A percentile compares a stretch with the other conserved stretches of the same genome.
These are phyloP conservation scores for Dryas iulia DNA, from an alignment of 1,140 invertebrate genomes.

Conservation along the genomic window DNA sequence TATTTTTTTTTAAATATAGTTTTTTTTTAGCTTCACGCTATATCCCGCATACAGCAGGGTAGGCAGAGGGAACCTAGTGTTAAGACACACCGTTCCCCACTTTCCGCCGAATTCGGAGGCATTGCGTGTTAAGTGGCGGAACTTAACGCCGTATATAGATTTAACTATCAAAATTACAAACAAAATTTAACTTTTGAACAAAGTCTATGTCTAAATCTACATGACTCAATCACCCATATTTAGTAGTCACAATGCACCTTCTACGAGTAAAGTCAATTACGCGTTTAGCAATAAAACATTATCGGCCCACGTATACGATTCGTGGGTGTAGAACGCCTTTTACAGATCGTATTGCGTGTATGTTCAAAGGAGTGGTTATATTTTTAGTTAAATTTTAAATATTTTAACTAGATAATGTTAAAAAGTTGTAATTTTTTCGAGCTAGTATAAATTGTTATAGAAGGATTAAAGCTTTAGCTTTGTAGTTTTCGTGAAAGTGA, in stretches of 20 bases:
- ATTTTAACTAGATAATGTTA: not conserved
- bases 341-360: slow-evolving; percentile 4
- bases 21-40: no score
- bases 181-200: not conserved
- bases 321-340: slow-evolving; percentile 26
- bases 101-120: no score
- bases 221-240: slow-evolving; percentile 3
- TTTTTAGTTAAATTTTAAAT: not conserved
- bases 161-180: no score
- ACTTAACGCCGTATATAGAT: no score
- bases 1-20: no score
- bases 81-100: no score
- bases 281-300: slow-evolving; percentile 25
- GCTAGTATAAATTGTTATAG: no score
- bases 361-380: not conserved
- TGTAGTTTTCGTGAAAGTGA: no score
- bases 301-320: slow-evolving; percentile 24
- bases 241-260: slow-evolving; percentile 15
- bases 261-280: slow-evolving; percentile 28
- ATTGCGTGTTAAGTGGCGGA: no score
- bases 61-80: no score
- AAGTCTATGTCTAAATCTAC: not conserved
- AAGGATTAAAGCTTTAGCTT: no score
- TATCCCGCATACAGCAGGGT: no score
- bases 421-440: not conserved